Base-by-base conservation (phyloP, 1,140 invertebrate genomes). In the Pentalonia nigronervosa region DNA sequence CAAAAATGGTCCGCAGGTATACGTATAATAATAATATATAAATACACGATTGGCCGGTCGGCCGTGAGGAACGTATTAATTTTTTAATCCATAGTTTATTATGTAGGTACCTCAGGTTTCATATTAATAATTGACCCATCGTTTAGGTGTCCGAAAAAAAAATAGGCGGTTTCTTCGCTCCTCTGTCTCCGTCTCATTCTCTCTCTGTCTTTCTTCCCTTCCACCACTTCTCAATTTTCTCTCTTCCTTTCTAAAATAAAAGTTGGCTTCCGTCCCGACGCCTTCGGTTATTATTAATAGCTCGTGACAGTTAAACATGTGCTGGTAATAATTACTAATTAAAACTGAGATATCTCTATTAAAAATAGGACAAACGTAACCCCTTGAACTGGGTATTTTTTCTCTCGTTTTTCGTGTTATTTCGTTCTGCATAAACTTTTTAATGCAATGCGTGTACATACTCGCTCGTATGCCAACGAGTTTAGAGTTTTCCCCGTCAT, bases 311-410 rank as follows among this genome's bases (percentile, higher is more conserved):
- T 84, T 83, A 56, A 86, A 93, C 91, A 93, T 93, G 48, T 93
- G 91, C 91, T 93, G 91, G 91, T 93, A 93, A 93, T 93, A 93
- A 93, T 93, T 93, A 93, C 91, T 93, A 93, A 93, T 93, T 93
- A 93, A 93, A 93, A 83, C 91, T 56, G 91, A 93, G 91, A 93
- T 93, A 93, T 93, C 91, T 93, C 91, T 93, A 93, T 93, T 93
- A 93, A 93, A 93, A 93, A 93, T 93, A 93, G 91, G 91, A 93
- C 91, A 83, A 76, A 56, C 50, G 81, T 93, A 67, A 93, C 91
- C 91, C 81, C 81, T 93, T 50, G 91, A 91, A 93, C 81, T 45
- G 67, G n/a, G 25, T 86, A n/a, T 93, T 93, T 56, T 56, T 93
- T 41, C 83, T 91, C 7, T 56, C 3, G 81, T 36, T 34, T 83